Percentiles rank a stretch among this genome's conserved stretches.
phyloP scores from a whole-genome alignment of 2,113 vertebrate species.

The Dascyllus trimaculatus region DNA sequence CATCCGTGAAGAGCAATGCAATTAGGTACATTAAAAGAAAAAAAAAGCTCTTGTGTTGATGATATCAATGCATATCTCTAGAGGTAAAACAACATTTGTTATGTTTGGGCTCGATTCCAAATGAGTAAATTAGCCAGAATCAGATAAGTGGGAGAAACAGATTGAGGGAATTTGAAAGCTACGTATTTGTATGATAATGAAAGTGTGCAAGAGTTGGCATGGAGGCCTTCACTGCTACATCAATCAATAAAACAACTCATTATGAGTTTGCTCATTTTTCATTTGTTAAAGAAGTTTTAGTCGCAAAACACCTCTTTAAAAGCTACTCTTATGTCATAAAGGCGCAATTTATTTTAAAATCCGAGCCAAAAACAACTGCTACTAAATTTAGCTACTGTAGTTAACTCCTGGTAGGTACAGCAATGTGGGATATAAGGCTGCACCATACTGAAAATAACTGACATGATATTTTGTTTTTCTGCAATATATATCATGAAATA shows the following conservation, averaged over 20 bases:
- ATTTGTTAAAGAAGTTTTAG: neutral
- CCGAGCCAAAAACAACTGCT: too few species aligned
- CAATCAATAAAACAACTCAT: neutral
- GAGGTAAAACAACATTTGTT: neutral
- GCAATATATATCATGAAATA: too few species aligned
- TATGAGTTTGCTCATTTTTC: slow-evolving; percentile 1
- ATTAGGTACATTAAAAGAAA: slow-evolving; percentile 55
- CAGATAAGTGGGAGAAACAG: neutral
- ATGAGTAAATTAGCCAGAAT: slow-evolving; percentile 24
- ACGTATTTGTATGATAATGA: neutral
- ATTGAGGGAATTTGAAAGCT: neutral
- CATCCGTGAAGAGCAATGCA: slow-evolving; percentile 51
- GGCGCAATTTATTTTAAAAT: too few species aligned
- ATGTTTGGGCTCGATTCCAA: slow-evolving; percentile 16
- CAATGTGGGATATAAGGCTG: too few species aligned
- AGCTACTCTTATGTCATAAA: too few species aligned
- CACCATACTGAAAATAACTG: too few species aligned
- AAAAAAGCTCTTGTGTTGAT: slow-evolving; percentile 9
- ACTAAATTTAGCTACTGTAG: too few species aligned
- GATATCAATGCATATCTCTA: slow-evolving; percentile 20
- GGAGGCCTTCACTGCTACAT: too few species aligned
- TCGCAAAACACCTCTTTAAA: too few species aligned
- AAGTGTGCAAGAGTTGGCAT: too few species aligned
- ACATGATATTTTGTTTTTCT: too few species aligned
- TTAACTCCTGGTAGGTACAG: too few species aligned